phyloP scores from a whole-genome alignment of 2,888 invertebrate species.

The Opisthograptis luteolata region DNA sequence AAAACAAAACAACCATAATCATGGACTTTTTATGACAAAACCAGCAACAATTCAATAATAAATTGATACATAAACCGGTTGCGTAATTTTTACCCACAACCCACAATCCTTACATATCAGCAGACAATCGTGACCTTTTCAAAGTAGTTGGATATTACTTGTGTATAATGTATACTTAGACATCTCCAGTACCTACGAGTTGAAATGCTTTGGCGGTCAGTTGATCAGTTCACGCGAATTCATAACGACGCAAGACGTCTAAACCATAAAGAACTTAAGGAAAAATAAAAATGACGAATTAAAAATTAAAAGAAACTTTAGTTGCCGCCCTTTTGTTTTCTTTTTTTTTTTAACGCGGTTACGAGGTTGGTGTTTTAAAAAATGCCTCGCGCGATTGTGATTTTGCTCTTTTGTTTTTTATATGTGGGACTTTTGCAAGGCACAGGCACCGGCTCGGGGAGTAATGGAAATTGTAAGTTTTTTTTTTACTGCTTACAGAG shows the following conservation, averaged over 20 bases:
- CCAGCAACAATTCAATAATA: conserved; percentile 13
- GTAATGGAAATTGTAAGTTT: conserved; percentile 68
- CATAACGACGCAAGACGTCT: conserved; percentile 6
- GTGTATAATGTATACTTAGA: not conserved
- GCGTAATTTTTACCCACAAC: conserved; percentile 16
- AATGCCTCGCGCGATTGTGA: conserved; percentile 52
- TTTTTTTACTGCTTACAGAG: not conserved
- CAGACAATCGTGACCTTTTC: conserved; percentile 32
- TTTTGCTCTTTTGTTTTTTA: conserved; percentile 52
- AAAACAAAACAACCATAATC: not conserved
- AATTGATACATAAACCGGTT: conserved; percentile 15
- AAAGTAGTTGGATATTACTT: conserved; percentile 37
- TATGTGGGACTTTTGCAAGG: conserved; percentile 55
- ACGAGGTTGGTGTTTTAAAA: conserved; percentile 26
- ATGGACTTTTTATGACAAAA: not conserved
- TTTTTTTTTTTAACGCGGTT: not conserved
- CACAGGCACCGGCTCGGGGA: conserved; percentile 62
- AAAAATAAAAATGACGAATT: conserved; percentile 7
- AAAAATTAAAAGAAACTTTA: conserved; percentile 26
- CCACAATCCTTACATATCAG: conserved; percentile 5
- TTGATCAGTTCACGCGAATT: conserved; percentile 44
- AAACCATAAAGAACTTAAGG: not conserved
- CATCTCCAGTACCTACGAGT: conserved; percentile 27
- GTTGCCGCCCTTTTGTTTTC: conserved; percentile 1
- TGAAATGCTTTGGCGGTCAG: conserved; percentile 34